Percentiles rank a stretch among this genome's conserved stretches.
These are phyloP conservation scores for Himantopus leucocephalus DNA, from an alignment of 2,113 vertebrate species.

Conservation along the genomic window DNA sequence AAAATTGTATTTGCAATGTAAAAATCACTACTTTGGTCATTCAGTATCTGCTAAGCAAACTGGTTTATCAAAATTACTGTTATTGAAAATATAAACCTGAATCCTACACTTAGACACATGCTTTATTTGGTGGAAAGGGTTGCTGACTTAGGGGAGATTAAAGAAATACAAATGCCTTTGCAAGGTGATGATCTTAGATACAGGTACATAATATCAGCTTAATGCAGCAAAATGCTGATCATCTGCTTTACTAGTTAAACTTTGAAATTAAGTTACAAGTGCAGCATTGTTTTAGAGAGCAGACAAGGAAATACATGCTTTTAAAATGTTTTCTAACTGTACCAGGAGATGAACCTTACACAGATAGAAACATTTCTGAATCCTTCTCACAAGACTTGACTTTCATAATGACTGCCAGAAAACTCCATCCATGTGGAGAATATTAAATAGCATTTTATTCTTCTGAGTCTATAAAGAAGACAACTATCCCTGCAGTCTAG, in stretches of 20 bases:
- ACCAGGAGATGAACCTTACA: not conserved
- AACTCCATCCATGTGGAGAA: not conserved
- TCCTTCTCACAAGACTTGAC: not conserved
- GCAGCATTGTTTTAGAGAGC: not conserved
- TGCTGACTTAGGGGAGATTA: constrained; percentile 13
- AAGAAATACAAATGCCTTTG: not conserved
- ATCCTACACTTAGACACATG: not conserved
- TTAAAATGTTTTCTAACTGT: not conserved
- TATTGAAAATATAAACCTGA: not conserved
- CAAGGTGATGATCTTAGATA: not conserved
- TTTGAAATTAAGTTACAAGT: not conserved
- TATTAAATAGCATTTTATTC: not conserved
- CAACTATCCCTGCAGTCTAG: not conserved
- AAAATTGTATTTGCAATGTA: constrained; percentile 25
- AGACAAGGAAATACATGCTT: not conserved
- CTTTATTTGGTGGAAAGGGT: not conserved
- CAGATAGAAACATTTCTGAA: not conserved
- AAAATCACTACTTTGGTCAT: constrained; percentile 6
- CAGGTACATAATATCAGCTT: not conserved
- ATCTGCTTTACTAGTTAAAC: not conserved
- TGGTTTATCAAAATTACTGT: constrained; percentile 23
- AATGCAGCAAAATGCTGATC: not conserved
- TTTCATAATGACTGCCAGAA: not conserved
- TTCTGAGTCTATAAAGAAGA: not conserved
- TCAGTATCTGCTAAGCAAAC: not conserved